Conservation (phyloP, 2,113 vertebrate species). For the Anguilla rostrata region DNA sequence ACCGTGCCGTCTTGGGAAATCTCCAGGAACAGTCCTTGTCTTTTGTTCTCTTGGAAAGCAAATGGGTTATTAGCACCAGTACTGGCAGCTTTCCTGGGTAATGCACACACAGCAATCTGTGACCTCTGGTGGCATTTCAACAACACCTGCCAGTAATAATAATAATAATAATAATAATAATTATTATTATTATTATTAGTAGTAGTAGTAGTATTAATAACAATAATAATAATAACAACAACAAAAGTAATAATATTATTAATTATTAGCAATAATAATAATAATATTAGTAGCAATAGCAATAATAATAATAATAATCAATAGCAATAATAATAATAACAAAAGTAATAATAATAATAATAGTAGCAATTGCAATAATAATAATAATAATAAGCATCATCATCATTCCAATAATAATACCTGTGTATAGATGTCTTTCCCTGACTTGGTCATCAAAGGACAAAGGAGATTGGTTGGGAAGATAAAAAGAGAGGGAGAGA, state of each 20-base stretch:
- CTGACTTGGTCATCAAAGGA: neutral
- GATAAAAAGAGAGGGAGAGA: neutral
- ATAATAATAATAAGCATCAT: neutral
- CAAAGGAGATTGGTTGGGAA: neutral
- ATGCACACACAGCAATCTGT: too few species aligned
- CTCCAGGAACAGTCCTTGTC: conserved; percentile 63
- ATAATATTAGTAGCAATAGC: too few species aligned
- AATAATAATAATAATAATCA: too few species aligned
- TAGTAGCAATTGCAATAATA: neutral
- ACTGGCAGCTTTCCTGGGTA: neutral
- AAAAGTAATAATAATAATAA: too few species aligned
- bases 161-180: neutral
- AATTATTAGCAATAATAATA: too few species aligned
- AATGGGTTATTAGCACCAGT: neutral
- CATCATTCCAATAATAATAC: neutral
- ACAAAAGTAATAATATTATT: neutral
- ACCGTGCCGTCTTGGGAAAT: conserved; percentile 63
- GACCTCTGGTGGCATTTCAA: neutral
- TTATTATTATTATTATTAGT: too few species aligned
- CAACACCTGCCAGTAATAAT: neutral
- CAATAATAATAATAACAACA: neutral
- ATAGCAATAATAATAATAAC: too few species aligned
- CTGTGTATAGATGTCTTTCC: conserved; percentile 10
- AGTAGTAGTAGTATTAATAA: neutral
- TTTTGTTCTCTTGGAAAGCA: conserved; percentile 59